Base-by-base conservation (phyloP, 2,888 invertebrate genomes). In the Acrobasis consociella region DNA sequence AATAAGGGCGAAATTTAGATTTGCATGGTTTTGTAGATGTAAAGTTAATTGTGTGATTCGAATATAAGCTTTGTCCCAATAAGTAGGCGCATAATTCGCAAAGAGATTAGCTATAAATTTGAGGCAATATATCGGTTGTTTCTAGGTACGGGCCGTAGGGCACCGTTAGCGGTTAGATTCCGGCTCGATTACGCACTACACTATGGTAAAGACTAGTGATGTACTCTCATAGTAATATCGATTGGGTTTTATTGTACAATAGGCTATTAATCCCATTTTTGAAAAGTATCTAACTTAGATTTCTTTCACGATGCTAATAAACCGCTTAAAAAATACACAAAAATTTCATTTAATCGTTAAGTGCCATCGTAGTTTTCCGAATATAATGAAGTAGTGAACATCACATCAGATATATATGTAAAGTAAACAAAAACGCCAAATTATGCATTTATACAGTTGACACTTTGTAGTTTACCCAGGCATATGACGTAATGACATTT, bases 91-190 rank as follows among this genome's bases (percentile, higher is more conserved):
- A 73, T 75, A 76, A 74, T 72, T 72, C 64, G 66, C 66, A 63
- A 49, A 59, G 63, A 75, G 72, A 78, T 78, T 73, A 77, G 68
- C 70, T 66, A 81, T 82, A 81, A 82, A 82, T 82, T 75, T 39
- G 60, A 67, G 63, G 64, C 63, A 76, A 76, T 69, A 68, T 76
- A 76, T 76, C 68, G 72, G 65, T 67, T 65, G 63, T 66, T 69
- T 73, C 72, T 75, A 76, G 76, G 73, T 63, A 64, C 69, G 42
- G 71, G 75, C 77, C 74, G 69, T 68, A 71, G 72, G 77, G 75
- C 74, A 70, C 53, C 62, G 60, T 51, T 62, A 39, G 42, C 56
- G 66, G 42, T 50, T 62, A 70, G 74, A 78, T 77, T 78, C 73
- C 68, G 72, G 69, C 65, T 65, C 65, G 78, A 80, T 81, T 80